Evolutionary conservation across 2,888 invertebrate genomes (phyloP).

Genomic region (Fissipunctia ypsillon): DNA sequence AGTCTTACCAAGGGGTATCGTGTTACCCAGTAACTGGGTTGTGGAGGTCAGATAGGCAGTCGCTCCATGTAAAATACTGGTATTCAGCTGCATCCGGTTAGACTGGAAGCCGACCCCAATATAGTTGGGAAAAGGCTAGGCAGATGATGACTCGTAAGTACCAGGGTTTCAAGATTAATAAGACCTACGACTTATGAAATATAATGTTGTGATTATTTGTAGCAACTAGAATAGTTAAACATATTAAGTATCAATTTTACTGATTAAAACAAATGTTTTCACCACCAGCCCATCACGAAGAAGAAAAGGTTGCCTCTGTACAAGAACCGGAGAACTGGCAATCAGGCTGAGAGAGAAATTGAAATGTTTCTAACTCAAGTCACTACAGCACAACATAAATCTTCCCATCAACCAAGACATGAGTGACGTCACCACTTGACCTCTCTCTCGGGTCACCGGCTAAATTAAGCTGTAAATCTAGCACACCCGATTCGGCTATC

Average conservation of each 20-base stretch:
- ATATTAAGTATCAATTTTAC: neutral
- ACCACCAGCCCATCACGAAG: neutral
- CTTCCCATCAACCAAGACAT: conserved; percentile 36
- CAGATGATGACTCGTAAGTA: too few species aligned
- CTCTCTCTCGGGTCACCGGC: conserved; percentile 41
- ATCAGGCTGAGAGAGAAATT: neutral
- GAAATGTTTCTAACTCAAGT: conserved; percentile 4
- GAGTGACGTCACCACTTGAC: conserved; percentile 49
- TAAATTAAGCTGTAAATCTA: conserved; percentile 59
- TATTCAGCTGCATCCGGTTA: too few species aligned
- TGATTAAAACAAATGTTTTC: neutral
- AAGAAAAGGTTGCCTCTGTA: too few species aligned
- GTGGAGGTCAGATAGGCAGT: too few species aligned
- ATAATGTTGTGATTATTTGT: too few species aligned
- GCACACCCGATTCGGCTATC: conserved; percentile 28
- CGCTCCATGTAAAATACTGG: too few species aligned
- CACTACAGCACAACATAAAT: conserved; percentile 44
- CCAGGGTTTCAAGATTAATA: too few species aligned
- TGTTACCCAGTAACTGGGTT: too few species aligned
- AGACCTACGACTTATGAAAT: too few species aligned
- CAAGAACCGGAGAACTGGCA: neutral
- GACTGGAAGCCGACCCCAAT: too few species aligned
- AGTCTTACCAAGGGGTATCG: too few species aligned
- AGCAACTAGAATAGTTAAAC: neutral
- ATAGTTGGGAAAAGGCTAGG: too few species aligned